Evolutionary conservation across 1,140 invertebrate species (phyloP).

Genomic region (Hermetia illucens): DNA sequence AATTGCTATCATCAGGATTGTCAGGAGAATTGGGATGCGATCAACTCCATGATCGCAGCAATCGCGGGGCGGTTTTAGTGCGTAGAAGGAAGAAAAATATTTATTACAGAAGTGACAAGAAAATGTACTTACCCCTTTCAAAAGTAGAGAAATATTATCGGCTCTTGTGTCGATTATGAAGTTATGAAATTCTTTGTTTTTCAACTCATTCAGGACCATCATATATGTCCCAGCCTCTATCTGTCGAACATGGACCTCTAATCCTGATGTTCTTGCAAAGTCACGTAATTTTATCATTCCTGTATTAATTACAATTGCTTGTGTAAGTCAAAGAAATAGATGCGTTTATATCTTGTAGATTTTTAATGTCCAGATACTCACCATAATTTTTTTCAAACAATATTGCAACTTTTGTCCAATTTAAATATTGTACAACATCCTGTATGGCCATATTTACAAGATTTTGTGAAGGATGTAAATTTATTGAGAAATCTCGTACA

Average conservation of each 20-base stretch:
- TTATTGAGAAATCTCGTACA: constrained; percentile 71
- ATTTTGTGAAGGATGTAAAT: constrained; percentile 74
- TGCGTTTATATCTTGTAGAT: too few relatives aligned
- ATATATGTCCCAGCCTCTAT: constrained; percentile 58
- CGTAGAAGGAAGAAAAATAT: not conserved
- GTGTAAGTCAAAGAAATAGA: too few relatives aligned
- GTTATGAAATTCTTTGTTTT: constrained; percentile 69
- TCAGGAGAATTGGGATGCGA: too few relatives aligned
- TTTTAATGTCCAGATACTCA: too few relatives aligned
- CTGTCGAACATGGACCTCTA: constrained; percentile 75
- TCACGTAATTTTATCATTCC: too few relatives aligned
- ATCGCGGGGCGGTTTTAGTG: too few relatives aligned
- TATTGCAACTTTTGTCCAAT: constrained; percentile 87
- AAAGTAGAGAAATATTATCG: constrained; percentile 56
- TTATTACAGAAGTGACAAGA: constrained; percentile 25
- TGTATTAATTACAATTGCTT: too few relatives aligned
- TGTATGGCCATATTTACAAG: constrained; percentile 72
- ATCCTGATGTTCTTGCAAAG: constrained; percentile 45
- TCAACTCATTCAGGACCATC: constrained; percentile 61
- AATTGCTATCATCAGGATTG: too few relatives aligned
- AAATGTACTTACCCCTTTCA: constrained; percentile 57
- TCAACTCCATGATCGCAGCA: too few relatives aligned
- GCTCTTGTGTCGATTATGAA: constrained; percentile 74
- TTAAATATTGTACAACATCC: constrained; percentile 76
- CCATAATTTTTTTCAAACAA: constrained; percentile 63